phyloP scores from a whole-genome alignment of 2,113 vertebrate genomes.

The Piaya cayana region DNA sequence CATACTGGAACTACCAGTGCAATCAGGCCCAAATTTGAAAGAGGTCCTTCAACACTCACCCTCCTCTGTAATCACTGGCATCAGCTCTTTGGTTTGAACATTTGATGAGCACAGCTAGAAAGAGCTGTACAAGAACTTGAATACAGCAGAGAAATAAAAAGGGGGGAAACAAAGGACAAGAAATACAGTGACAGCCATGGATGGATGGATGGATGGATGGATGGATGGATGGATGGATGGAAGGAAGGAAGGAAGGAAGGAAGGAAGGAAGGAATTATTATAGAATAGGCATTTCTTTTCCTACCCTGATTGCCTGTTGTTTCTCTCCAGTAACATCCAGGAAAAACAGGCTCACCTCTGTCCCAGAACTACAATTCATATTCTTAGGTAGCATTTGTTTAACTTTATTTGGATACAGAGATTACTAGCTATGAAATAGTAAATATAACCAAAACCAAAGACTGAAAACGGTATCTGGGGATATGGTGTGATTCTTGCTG shows the following conservation, averaged over 20 bases:
- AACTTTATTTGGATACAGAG: not conserved
- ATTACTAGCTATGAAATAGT: not conserved
- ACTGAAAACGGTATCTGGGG: not conserved
- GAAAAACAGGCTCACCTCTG: not conserved
- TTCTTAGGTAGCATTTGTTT: not conserved
- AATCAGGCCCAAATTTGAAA: not conserved
- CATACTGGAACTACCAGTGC: not conserved
- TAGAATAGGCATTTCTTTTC: not conserved
- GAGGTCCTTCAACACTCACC: not conserved
- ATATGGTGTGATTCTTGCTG: not conserved
- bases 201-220: no score
- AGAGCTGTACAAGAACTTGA: not conserved
- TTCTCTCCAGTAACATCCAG: not conserved
- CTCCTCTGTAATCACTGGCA: not conserved
- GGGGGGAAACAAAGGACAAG: not conserved
- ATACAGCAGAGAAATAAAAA: not conserved
- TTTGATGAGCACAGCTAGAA: not conserved
- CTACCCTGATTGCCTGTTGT: not conserved
- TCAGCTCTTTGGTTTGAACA: not conserved
- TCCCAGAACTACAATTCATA: not conserved
- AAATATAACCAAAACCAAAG: not conserved
- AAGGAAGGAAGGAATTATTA: not conserved
- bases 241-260: not conserved
- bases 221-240: no score
- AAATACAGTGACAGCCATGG: not conserved